Evolutionary conservation across 2,888 invertebrate genomes (phyloP).

Genomic region (Stenchaetothrips biformis): DNA sequence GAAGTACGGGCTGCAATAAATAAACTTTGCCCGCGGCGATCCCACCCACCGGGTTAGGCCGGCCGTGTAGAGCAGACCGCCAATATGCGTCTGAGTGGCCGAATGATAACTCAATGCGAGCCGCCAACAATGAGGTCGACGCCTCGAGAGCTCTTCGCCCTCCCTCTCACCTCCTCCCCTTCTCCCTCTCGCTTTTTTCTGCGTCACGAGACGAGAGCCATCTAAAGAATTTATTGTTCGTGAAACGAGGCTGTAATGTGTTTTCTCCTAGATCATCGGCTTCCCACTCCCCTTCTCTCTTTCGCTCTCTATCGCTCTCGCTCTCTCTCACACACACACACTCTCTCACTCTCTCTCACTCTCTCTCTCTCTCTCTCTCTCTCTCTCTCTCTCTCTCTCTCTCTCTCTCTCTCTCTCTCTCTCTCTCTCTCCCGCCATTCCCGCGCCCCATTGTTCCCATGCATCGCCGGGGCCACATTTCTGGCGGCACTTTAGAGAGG

Average conservation of each 20-base stretch:
- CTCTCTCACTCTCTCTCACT: slow-evolving; percentile 5
- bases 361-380: background rate
- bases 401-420: background rate
- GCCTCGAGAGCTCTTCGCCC: background rate
- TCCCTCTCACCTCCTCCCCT: background rate
- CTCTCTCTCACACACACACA: too few relatives aligned
- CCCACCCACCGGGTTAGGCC: background rate
- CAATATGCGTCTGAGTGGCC: background rate
- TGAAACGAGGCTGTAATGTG: slow-evolving; percentile 23
- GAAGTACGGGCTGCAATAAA: slow-evolving; percentile 7
- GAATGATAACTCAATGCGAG: background rate
- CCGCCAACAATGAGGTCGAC: background rate
- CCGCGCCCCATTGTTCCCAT: background rate
- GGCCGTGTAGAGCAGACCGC: background rate
- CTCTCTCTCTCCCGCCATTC: background rate
- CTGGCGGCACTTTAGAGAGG: too few relatives aligned
- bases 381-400: background rate
- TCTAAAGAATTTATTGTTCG: slow-evolving; percentile 14
- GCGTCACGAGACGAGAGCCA: background rate
- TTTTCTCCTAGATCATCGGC: slow-evolving; percentile 4
- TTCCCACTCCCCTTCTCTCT: background rate
- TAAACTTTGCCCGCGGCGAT: background rate
- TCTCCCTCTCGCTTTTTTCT: background rate
- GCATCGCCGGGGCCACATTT: too few relatives aligned
- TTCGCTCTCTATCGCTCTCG: background rate